phyloP scores from a whole-genome alignment of 2,888 invertebrate species.

The Sesia bembeciformis region DNA sequence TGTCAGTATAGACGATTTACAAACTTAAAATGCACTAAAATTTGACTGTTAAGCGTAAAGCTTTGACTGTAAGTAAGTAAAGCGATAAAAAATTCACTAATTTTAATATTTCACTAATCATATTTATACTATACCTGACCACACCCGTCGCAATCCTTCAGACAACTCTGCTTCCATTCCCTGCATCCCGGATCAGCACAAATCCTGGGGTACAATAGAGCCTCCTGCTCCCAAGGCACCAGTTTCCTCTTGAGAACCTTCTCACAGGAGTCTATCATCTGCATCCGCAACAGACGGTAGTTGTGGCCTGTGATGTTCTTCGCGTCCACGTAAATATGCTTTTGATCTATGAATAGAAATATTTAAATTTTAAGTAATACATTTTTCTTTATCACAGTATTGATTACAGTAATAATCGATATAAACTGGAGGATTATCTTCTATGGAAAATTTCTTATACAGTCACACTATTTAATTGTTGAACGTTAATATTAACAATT shows the following conservation, averaged over 20 bases:
- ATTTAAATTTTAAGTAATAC: background rate
- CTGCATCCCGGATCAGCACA: slow-evolving; percentile 74
- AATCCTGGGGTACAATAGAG: slow-evolving; percentile 78
- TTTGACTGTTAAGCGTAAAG: no score
- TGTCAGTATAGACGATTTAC: no score
- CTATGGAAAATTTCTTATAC: no score
- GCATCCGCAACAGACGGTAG: slow-evolving; percentile 77
- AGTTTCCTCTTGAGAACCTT: slow-evolving; percentile 72
- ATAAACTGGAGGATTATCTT: no score
- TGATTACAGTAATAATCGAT: no score
- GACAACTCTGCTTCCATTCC: slow-evolving; percentile 59
- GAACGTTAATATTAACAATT: no score
- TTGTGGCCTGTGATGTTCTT: slow-evolving; percentile 69
- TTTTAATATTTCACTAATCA: background rate
- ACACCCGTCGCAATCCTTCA: slow-evolving; percentile 74
- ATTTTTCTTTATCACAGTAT: no score
- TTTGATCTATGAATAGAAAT: slow-evolving; percentile 45
- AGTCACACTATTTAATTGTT: no score
- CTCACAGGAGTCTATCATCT: slow-evolving; percentile 76
- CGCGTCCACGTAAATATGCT: slow-evolving; percentile 67
- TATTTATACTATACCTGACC: slow-evolving; percentile 51
- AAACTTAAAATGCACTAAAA: no score
- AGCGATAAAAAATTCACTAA: no score
- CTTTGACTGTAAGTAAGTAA: no score
- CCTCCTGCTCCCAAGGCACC: slow-evolving; percentile 80